phyloP scores from a whole-genome alignment of 2,888 invertebrate species.

The Agrotis ipsilon region DNA sequence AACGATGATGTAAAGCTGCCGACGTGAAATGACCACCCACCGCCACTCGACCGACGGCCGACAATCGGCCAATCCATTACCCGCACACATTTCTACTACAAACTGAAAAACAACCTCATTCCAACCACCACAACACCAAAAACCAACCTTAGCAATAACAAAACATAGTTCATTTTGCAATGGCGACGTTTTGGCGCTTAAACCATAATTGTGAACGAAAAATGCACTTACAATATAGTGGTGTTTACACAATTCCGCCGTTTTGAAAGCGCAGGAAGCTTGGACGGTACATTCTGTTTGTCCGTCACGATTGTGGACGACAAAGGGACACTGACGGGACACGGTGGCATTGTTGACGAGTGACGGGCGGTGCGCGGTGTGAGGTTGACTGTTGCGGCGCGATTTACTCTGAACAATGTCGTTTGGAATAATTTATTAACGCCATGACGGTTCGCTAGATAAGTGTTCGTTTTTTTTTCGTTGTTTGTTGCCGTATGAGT shows the following conservation, averaged over 20 bases:
- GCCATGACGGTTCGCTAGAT: constrained; percentile 41
- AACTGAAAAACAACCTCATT: constrained; percentile 62
- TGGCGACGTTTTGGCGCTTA: constrained; percentile 28
- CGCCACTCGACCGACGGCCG: constrained; percentile 74
- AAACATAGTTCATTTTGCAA: constrained; percentile 30
- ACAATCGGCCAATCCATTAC: constrained; percentile 85
- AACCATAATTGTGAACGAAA: constrained; percentile 24
- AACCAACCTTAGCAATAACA: rapidly evolving
- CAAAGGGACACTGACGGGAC: constrained; percentile 76
- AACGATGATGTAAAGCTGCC: constrained; percentile 78
- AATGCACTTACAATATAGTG: constrained; percentile 75
- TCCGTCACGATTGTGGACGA: constrained; percentile 76
- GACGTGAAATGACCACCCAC: constrained; percentile 83
- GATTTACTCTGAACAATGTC: constrained; percentile 68
- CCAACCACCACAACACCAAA: constrained; percentile 11
- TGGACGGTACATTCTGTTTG: constrained; percentile 79
- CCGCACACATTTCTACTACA: constrained; percentile 72
- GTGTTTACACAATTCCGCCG: constrained; percentile 80
- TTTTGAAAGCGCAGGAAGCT: constrained; percentile 85
- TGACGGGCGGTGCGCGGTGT: constrained; percentile 68
- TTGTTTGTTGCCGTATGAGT: constrained; percentile 8
- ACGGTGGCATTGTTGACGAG: constrained; percentile 69
- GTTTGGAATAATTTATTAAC: constrained; percentile 70
- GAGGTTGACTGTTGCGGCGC: constrained; percentile 66
- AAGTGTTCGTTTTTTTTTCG: constrained; percentile 39